These are phyloP conservation scores for Oppia nitens DNA, from an alignment of 1,140 invertebrate genomes.

Conservation along the genomic window DNA sequence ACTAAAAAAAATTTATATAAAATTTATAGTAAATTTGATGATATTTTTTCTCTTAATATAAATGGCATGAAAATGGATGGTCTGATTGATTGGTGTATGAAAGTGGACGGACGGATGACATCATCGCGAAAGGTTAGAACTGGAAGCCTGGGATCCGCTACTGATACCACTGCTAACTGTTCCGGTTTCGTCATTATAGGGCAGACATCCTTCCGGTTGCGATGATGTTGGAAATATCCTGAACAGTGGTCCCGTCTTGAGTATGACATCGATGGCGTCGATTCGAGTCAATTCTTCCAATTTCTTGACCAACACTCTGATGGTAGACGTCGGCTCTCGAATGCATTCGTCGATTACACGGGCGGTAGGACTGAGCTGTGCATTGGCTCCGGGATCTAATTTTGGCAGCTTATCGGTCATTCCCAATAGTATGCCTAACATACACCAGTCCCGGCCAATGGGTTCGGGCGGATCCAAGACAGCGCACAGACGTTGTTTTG, in stretches of 20 bases:
- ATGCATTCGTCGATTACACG: conserved; percentile 35
- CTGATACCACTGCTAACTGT: conserved; percentile 12
- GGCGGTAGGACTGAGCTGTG: conserved; percentile 31
- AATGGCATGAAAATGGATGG: too few relatives aligned
- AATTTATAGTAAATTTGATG: too few relatives aligned
- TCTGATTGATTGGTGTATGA: too few relatives aligned
- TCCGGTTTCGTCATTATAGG: conserved; percentile 9
- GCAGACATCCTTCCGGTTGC: conserved; percentile 21
- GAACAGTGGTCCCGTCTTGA: conserved; percentile 32
- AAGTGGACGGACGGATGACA: too few relatives aligned
- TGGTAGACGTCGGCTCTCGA: conserved; percentile 28
- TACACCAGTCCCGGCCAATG: conserved; percentile 63
- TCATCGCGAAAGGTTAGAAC: conserved; percentile 19
- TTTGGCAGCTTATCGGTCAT: conserved; percentile 37
- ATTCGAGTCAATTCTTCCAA: conserved; percentile 34
- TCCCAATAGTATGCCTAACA: conserved; percentile 54
- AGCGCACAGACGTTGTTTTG: conserved; percentile 33
- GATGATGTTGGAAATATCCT: conserved; percentile 23
- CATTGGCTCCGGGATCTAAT: conserved; percentile 30
- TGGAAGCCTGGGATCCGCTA: conserved; percentile 15
- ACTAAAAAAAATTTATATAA: too few relatives aligned
- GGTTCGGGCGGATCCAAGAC: conserved; percentile 57
- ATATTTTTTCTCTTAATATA: too few relatives aligned
- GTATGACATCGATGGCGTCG: conserved; percentile 35
- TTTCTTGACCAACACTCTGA: conserved; percentile 33